Evolutionary conservation across 2,797 vertebrate species (phyloP), one percentile per base, ranked within the genome.

Genomic region (Phyllotis vaccarum): DNA sequence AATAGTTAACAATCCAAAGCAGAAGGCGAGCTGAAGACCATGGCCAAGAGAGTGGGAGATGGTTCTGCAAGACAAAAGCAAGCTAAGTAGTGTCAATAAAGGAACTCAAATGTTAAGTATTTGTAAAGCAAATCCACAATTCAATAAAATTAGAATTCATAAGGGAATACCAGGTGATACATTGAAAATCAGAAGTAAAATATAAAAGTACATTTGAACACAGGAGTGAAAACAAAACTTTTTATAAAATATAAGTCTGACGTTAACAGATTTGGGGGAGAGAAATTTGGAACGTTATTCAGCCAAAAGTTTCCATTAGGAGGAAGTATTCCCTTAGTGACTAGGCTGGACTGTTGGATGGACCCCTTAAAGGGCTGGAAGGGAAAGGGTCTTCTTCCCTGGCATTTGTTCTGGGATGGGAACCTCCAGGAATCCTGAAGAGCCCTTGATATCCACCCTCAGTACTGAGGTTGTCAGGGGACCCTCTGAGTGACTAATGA

Each of bases 31-130:
- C 43, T 86, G 24, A 91, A 78, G 95, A 72, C 24, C 74, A 40
- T 8, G 2, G 85, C 16, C 60, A 92, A 46, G 85, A 89, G 72
- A 85, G 22, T 14, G 60, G n/a, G 64, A 93, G 22, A 74, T 66
- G 46, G 79, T 89, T 92, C 86, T 58, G 34, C 87, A 96, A 93
- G 7, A 52, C 19, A 89, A 95, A 94, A 95, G n/a, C 56, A 68
- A 62, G 66, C 89, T 94, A 13, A 52, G 40, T 62, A 46, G 31
- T 29, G 13, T 89, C 58, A 88, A 40, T 75, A 92, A 90, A 87
- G 80, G 90, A 87, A 89, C 66, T 8, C 43, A 83, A 89, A 89
- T 54, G 34, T 49, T 60, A 85, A 72, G 9, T 62, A 37, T 94
- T 91, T 90, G 60, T 80, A 89, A 94, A 96, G 34, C 21, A 88